Evolutionary conservation across 2,797 vertebrate species (phyloP).

Genomic region (Cossypha dichroa): DNA sequence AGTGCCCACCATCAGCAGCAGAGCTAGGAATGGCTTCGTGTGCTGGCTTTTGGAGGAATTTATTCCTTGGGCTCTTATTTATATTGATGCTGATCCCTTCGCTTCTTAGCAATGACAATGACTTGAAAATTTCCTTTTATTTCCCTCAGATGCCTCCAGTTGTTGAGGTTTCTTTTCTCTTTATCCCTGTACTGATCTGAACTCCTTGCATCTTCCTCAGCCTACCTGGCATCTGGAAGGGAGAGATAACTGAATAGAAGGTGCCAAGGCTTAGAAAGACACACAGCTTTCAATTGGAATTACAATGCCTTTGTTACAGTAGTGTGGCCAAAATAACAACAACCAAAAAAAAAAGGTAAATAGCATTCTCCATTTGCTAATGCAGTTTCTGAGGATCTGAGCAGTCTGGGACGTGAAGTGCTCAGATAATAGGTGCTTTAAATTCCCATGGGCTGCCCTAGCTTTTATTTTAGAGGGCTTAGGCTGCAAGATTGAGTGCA

Average conservation of each 20-base stretch:
- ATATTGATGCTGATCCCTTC: neutral
- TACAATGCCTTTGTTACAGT: slow-evolving; percentile 50
- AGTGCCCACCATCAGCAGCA: neutral
- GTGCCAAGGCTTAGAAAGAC: slow-evolving; percentile 64
- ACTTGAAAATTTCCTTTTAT: neutral
- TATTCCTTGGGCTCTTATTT: neutral
- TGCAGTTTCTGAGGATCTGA: slow-evolving; percentile 39
- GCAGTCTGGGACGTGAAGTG: slow-evolving; percentile 14
- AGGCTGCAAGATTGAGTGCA: neutral
- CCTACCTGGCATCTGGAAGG: slow-evolving; percentile 56
- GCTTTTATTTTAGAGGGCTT: slow-evolving; percentile 48
- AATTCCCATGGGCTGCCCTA: slow-evolving; percentile 16
- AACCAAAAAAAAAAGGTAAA: neutral
- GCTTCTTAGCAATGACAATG: neutral
- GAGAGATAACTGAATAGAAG: slow-evolving; percentile 55
- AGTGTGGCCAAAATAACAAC: slow-evolving; percentile 42
- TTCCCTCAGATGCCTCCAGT: neutral
- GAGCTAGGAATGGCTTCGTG: neutral
- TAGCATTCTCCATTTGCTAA: slow-evolving; percentile 49
- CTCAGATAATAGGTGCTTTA: slow-evolving; percentile 42
- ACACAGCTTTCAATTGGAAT: slow-evolving; percentile 36
- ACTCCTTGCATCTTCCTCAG: neutral
- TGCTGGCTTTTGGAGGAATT: neutral
- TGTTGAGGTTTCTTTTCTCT: neutral
- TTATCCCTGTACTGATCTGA: slow-evolving; percentile 40